A percentile compares a stretch with the other conserved stretches of the same genome.
phyloP scores from a whole-genome alignment of 2,888 invertebrate species.

The Athetis lepigone region DNA sequence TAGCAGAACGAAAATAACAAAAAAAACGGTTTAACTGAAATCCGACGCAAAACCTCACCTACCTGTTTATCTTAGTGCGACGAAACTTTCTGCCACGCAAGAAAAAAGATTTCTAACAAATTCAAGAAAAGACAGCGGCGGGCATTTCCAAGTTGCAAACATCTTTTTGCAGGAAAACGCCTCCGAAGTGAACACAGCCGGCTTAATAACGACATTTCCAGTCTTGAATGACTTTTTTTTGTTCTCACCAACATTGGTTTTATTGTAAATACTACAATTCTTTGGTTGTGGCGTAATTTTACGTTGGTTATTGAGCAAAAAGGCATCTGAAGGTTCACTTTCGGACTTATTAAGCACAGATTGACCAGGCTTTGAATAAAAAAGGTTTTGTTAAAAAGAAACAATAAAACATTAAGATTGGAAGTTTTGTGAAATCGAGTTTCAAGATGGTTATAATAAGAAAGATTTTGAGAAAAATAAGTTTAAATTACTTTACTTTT shows the following conservation, averaged over 20 bases:
- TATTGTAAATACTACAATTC: conserved; percentile 56
- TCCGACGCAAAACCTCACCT: conserved; percentile 16
- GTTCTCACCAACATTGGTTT: conserved; percentile 54
- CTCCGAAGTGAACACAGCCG: conserved; percentile 49
- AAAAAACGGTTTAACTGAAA: conserved; percentile 19
- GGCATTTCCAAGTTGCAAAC: conserved; percentile 54
- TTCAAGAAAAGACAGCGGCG: conserved; percentile 44
- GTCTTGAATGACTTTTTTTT: conserved; percentile 55
- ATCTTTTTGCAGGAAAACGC: conserved; percentile 52
- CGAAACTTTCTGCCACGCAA: conserved; percentile 43
- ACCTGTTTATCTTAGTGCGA: conserved; percentile 47
- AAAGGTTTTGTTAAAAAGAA: conserved; percentile 15
- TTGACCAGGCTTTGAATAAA: conserved; percentile 33
- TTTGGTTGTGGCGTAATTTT: conserved; percentile 43
- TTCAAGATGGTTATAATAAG: neutral
- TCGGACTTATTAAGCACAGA: conserved; percentile 46
- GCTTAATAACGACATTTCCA: conserved; percentile 64
- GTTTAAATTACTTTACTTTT: neutral
- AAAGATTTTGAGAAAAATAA: neutral
- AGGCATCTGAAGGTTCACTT: conserved; percentile 27
- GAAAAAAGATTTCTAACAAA: conserved; percentile 57
- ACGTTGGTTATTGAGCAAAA: conserved; percentile 42
- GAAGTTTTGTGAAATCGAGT: neutral
- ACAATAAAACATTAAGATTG: neutral
- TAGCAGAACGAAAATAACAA: conserved; percentile 18